Conservation (phyloP, 2,797 vertebrate species). For the Chelon labrosus region DNA sequence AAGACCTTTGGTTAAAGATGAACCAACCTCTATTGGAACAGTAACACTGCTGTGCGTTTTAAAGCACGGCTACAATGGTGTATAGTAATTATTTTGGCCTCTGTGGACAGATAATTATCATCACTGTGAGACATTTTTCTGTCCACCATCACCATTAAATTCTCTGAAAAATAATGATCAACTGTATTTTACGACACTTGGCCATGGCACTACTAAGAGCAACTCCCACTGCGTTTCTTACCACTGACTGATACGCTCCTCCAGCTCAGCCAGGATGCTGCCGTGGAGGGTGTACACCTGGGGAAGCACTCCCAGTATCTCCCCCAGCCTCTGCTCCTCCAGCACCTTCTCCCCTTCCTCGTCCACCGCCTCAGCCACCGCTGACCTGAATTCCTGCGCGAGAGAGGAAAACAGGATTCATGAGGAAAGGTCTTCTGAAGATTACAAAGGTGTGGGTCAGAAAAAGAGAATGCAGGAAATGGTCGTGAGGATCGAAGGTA, state of each 20-base stretch:
- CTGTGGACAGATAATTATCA: conserved; percentile 10
- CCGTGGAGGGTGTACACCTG: conserved; percentile 90
- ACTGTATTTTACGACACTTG: neutral
- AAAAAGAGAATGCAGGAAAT: conserved; percentile 27
- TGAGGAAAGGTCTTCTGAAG: conserved; percentile 9
- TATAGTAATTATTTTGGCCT: conserved; percentile 10
- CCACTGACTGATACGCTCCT: conserved; percentile 90
- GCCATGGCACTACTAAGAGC: neutral
- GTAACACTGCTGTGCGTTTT: conserved; percentile 9
- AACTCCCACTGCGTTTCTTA: conserved; percentile 62
- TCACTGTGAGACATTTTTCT: neutral
- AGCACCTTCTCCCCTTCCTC: conserved; percentile 82
- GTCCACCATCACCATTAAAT: neutral
- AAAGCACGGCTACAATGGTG: conserved; percentile 5
- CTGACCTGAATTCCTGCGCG: conserved; percentile 89
- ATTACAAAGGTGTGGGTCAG: conserved; percentile 8
- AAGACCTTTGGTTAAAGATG: conserved; percentile 2
- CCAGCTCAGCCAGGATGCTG: conserved; percentile 90
- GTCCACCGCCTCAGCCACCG: conserved; percentile 79
- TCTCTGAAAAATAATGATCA: neutral
- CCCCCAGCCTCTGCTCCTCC: conserved; percentile 86
- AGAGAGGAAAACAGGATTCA: conserved; percentile 18
- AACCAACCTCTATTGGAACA: neutral
- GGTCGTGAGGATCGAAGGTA: conserved; percentile 30
- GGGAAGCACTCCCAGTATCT: conserved; percentile 89